Evolutionary conservation across 2,888 invertebrate species (phyloP).

Genomic region (Meghimatium bilineatum): DNA sequence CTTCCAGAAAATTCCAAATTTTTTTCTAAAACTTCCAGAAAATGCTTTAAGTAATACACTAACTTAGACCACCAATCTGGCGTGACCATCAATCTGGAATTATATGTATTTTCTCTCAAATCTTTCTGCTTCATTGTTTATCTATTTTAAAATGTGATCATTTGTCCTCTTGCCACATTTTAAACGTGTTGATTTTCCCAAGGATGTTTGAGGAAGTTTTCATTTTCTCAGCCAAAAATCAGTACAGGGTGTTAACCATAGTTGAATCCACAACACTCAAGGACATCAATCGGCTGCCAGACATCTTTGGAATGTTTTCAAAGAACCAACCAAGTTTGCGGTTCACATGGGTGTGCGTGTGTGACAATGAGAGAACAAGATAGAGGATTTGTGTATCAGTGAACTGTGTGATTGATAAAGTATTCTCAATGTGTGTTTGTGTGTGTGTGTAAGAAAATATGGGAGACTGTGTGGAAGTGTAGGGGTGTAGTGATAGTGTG

Average conservation of each 20-base stretch:
- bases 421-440: background rate
- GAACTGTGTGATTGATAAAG: no score
- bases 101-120: background rate
- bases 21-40: no score
- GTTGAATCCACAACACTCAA: slow-evolving; percentile 19
- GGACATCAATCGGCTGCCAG: slow-evolving; percentile 6
- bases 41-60: no score
- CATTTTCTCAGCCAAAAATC: slow-evolving; percentile 15
- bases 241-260: background rate
- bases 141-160: background rate
- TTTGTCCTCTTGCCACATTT: background rate
- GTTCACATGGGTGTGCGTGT: background rate
- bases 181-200: slow-evolving; percentile 16
- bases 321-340: background rate
- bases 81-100: no score
- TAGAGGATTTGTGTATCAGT: background rate
- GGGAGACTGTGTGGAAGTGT: background rate
- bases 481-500: no score
- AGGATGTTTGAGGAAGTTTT: background rate
- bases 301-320: slow-evolving; percentile 8
- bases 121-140: background rate
- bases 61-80: no score
- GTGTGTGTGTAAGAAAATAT: background rate
- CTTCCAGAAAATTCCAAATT: no score
- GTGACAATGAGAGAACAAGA: background rate